Conservation (phyloP, 2,888 invertebrate genomes). For the Ptychoptera albimana region DNA sequence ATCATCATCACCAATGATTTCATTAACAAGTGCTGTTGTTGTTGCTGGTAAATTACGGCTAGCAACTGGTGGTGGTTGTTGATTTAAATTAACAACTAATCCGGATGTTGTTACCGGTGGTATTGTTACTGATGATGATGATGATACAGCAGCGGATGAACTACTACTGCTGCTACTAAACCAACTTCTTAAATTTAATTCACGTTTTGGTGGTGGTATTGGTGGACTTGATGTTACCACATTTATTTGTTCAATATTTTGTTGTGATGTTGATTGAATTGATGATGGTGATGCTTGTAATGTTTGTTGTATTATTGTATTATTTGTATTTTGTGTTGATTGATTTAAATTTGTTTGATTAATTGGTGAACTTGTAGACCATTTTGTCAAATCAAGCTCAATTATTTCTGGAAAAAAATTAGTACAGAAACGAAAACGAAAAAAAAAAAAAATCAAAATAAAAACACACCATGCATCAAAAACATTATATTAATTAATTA, state of each 20-base stretch:
- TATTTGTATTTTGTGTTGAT: conserved; percentile 7
- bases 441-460: conserved; percentile 7
- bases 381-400: conserved; percentile 14
- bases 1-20: not conserved
- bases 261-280: conserved; percentile 12
- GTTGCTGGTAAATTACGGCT: conserved; percentile 1
- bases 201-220: conserved; percentile 14
- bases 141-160: not conserved
- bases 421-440: conserved; percentile 1
- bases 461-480: not conserved
- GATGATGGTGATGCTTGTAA: conserved; percentile 6
- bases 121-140: not conserved
- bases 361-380: conserved; percentile 9
- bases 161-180: conserved; percentile 12
- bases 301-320: conserved; percentile 5
- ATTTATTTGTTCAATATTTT: conserved; percentile 8
- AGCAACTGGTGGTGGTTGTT: not conserved
- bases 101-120: not conserved
- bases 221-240: conserved; percentile 10
- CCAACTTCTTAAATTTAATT: conserved; percentile 22
- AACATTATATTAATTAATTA: no score
- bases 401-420: conserved; percentile 12
- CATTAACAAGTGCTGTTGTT: not conserved
- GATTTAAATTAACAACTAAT: not conserved
- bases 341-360: conserved; percentile 8